Evolutionary conservation across 2,888 invertebrate genomes (phyloP), one percentile per base, ranked within the genome.

Genomic region (Zygaena filipendulae): DNA sequence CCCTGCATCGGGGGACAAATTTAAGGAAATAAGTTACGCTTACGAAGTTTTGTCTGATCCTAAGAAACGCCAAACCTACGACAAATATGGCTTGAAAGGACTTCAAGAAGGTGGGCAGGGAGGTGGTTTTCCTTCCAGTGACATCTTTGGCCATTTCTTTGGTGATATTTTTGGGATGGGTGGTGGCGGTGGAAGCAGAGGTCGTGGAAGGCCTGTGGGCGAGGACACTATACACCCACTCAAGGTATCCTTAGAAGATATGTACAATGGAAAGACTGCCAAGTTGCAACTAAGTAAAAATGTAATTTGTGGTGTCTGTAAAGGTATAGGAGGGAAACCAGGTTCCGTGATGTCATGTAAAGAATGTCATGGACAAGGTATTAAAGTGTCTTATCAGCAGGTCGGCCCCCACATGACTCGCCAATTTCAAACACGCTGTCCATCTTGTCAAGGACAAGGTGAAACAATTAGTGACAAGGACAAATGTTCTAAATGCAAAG

Each of bases 11-110:
- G 95, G 92, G 31, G 95, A 96, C 59, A 92, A 90, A 81, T 95
- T 96, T 59, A 95, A 96, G 68, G 96, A 97, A 82, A 96, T 97
- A 47, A 93, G 94, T 34, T 95, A 91, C 74, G 96, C 96, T 0
- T 95, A 96, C 64, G 96, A 97, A 80, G 88, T 95, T 24, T 81
- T 97, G 28, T 94, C 95, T 7, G 92, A 95, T 75, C 84, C 91
- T 3, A 91, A 92, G 49, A 95, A 95, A 67, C 82, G 91, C 30
- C 86, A 89, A 51, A 79, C 87, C 21, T 97, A 97, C 60, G 95
- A 97, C 63, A 86, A 87, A 50, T 87, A 86, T 74, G 97, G 96
- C 3, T 60, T 96, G 41, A 91, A 92, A 58, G 96, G 93, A 1
- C 71, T 96, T 45, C 93, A 94, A 71, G 92, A 92, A 58, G 91